Conservation (phyloP, 2,888 invertebrate species). For the Mythimna loreyi region DNA sequence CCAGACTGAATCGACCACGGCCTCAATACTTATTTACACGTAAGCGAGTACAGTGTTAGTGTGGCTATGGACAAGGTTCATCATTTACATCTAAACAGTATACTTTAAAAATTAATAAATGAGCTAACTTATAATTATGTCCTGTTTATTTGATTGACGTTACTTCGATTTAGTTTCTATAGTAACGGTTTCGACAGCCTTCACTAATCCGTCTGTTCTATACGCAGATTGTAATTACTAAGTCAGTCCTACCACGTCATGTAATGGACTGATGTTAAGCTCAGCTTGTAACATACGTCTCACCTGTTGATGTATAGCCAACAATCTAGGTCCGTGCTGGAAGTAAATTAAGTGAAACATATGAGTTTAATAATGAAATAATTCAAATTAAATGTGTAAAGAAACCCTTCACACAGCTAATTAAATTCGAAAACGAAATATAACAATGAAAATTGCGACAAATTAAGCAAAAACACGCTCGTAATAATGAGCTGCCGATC, state of each 20-base stretch:
- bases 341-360: neutral
- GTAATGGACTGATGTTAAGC: neutral
- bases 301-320: constrained; percentile 6
- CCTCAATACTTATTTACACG: too few relatives aligned
- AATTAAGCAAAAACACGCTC: constrained; percentile 52
- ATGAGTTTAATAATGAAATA: neutral
- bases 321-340: neutral
- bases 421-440: constrained; percentile 38
- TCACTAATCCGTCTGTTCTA: constrained; percentile 6
- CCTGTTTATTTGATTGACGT: constrained; percentile 11
- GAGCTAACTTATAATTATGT: neutral
- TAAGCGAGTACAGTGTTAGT: too few relatives aligned
- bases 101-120: neutral
- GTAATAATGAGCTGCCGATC: constrained; percentile 58
- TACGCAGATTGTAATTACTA: constrained; percentile 36
- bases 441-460: constrained; percentile 48
- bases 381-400: constrained; percentile 21
- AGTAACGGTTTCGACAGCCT: neutral
- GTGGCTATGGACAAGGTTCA: too few relatives aligned
- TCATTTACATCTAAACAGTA: neutral
- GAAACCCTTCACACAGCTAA: constrained; percentile 30
- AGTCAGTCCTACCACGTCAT: constrained; percentile 8
- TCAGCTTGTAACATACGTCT: neutral
- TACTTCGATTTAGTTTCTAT: constrained; percentile 3
- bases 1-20: neutral